phyloP scores from a whole-genome alignment of 2,888 invertebrate genomes.

The Coenonympha arcania region DNA sequence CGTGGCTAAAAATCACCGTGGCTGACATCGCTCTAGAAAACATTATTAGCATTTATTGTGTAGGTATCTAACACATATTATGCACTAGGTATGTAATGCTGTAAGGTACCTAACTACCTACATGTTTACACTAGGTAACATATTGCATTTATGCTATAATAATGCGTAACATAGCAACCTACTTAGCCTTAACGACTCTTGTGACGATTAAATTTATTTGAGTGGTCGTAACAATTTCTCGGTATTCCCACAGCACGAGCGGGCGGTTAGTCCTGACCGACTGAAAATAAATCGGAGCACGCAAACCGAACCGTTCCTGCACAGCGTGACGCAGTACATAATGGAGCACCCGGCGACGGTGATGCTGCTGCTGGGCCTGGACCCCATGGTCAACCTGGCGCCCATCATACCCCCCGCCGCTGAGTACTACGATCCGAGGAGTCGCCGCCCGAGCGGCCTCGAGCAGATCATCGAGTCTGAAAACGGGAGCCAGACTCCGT shows the following conservation, averaged over 20 bases:
- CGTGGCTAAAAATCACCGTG: no score
- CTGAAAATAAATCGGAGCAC: conserved; percentile 64
- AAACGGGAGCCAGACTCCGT: conserved; percentile 61
- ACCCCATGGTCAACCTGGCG: conserved; percentile 70
- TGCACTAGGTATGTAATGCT: no score
- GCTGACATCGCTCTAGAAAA: no score
- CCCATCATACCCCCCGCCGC: conserved; percentile 59
- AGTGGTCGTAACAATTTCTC: conserved; percentile 5
- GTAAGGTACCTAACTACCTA: no score
- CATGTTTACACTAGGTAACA: no score
- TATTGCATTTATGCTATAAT: no score
- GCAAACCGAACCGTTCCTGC: conserved; percentile 78
- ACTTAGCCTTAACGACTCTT: background rate
- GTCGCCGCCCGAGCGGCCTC: conserved; percentile 58
- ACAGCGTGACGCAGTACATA: conserved; percentile 77
- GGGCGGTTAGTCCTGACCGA: conserved; percentile 57
- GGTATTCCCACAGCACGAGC: conserved; percentile 48
- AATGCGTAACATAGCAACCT: background rate
- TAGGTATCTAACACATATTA: no score
- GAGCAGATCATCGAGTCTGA: conserved; percentile 67
- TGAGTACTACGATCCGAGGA: conserved; percentile 63
- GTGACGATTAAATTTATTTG: conserved; percentile 13
- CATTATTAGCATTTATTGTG: no score
- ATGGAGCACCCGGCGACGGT: conserved; percentile 82
- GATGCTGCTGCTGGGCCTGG: conserved; percentile 81